A percentile compares a stretch with the other conserved stretches of the same genome.
Evolutionary conservation across 2,797 vertebrate genomes (phyloP).

Genomic region (Pantherophis alleghaniensis): DNA sequence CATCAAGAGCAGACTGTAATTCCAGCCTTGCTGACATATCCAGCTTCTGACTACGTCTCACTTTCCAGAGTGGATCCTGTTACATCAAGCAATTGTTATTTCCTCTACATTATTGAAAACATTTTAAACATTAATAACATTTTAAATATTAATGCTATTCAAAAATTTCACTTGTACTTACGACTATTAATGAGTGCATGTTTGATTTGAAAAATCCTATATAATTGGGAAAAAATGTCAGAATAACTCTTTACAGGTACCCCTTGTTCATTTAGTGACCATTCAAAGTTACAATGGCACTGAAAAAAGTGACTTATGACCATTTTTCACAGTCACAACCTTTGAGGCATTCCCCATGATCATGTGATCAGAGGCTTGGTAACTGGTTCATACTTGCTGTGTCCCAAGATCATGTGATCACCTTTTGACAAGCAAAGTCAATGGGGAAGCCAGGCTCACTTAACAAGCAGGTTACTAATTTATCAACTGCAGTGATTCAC

Average conservation of each 20-base stretch:
- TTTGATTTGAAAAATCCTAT: background rate
- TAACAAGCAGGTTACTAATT: too few species aligned
- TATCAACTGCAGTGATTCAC: too few species aligned
- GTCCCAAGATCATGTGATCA: too few species aligned
- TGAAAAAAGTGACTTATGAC: background rate
- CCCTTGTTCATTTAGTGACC: background rate
- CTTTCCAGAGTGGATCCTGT: constrained; percentile 96
- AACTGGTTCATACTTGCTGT: too few species aligned
- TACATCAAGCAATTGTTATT: constrained; percentile 19
- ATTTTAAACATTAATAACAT: background rate
- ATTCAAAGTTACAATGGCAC: background rate
- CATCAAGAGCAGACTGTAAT: constrained; percentile 92
- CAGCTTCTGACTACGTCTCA: constrained; percentile 94
- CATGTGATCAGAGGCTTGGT: background rate
- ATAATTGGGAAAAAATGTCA: background rate
- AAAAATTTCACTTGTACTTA: background rate
- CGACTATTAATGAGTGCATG: background rate
- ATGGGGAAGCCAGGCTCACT: background rate
- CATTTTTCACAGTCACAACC: background rate
- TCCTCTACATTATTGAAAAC: constrained; percentile 20
- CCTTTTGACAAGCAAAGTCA: background rate
- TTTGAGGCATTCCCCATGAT: background rate
- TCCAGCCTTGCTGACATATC: constrained; percentile 97
- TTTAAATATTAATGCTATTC: background rate
- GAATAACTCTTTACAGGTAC: background rate